These are phyloP conservation scores for Plusia festucae DNA, from an alignment of 2,888 invertebrate species.

Conservation along the genomic window DNA sequence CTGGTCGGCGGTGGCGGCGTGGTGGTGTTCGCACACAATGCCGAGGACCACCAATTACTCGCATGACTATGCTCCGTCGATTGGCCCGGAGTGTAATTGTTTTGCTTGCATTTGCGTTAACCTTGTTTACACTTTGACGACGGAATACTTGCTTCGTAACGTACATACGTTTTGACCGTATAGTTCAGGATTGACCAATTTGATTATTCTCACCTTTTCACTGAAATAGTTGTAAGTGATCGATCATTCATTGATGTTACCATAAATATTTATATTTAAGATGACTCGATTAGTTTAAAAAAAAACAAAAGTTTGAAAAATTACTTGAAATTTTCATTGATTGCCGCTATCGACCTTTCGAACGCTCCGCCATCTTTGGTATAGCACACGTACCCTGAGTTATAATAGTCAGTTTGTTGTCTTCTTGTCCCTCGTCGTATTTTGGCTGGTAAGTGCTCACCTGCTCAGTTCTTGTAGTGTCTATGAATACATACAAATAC, in stretches of 20 bases:
- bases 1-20: neutral
- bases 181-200: neutral
- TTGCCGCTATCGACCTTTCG: too few relatives aligned
- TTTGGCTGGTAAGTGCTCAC: neutral
- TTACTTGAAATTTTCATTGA: too few relatives aligned
- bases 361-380: too few relatives aligned
- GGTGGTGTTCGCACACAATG: constrained; percentile 17
- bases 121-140: constrained; percentile 1
- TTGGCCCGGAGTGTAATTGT: constrained; percentile 27
- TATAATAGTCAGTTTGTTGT: neutral
- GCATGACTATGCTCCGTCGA: constrained; percentile 17
- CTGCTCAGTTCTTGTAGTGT: neutral
- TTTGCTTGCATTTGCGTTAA: constrained; percentile 8
- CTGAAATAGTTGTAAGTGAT: too few relatives aligned
- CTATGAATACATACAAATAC: neutral
- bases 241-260: too few relatives aligned
- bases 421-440: neutral
- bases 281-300: too few relatives aligned
- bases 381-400: neutral
- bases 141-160: neutral
- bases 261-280: too few relatives aligned
- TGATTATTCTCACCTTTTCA: neutral
- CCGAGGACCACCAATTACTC: constrained; percentile 15
- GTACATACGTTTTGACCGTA: neutral
- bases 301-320: too few relatives aligned